phyloP scores from a whole-genome alignment of 2,888 invertebrate genomes.

The Heliconius cydno region DNA sequence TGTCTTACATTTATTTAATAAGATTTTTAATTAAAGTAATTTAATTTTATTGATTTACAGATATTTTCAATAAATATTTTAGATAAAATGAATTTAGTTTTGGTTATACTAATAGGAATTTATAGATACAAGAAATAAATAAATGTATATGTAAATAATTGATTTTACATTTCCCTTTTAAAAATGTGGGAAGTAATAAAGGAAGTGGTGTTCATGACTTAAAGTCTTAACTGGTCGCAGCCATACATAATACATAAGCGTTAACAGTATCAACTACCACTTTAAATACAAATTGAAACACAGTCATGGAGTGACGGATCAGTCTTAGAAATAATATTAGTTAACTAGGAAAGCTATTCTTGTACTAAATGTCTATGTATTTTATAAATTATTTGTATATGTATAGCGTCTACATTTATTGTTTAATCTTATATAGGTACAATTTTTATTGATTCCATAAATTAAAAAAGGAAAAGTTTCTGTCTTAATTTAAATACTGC shows the following conservation, averaged over 20 bases:
- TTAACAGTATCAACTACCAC: conserved; percentile 44
- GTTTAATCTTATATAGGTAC: too few relatives aligned
- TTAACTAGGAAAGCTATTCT: not conserved
- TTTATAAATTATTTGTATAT: too few relatives aligned
- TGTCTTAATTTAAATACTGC: too few relatives aligned
- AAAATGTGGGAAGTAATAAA: conserved; percentile 45
- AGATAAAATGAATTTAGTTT: too few relatives aligned
- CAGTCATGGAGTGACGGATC: conserved; percentile 38
- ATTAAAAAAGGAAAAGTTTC: too few relatives aligned
- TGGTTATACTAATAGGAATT: too few relatives aligned
- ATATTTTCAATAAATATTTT: too few relatives aligned
- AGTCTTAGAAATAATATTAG: conserved; percentile 28
- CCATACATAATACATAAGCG: conserved; percentile 46
- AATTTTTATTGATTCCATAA: too few relatives aligned
- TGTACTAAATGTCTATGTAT: not conserved
- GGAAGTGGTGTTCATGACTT: conserved; percentile 47
- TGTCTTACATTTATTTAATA: not conserved
- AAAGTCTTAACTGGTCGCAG: conserved; percentile 43
- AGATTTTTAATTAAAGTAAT: not conserved
- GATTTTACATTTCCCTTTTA: conserved; percentile 34
- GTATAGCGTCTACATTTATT: too few relatives aligned
- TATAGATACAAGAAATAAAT: not conserved
- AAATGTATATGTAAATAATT: conserved; percentile 2
- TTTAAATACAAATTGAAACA: conserved; percentile 46
- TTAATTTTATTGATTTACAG: too few relatives aligned